A percentile compares a stretch with the other conserved stretches of the same genome.
Evolutionary conservation across 2,888 invertebrate genomes (phyloP).

Genomic region (Lochmaea crataegi): DNA sequence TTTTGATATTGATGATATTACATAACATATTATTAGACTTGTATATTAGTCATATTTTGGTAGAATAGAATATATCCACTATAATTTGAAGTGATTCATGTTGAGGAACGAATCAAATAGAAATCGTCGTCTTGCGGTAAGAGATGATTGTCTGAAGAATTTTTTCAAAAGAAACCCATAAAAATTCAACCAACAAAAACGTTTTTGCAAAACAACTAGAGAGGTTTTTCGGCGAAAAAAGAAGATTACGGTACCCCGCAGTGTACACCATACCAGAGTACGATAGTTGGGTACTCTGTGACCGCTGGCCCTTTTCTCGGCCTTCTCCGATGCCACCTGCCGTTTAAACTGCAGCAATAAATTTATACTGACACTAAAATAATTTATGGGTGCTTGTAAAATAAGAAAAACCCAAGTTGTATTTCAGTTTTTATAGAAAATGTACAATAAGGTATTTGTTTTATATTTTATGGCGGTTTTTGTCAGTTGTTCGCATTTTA

Average conservation of each 20-base stretch:
- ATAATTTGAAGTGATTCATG: background rate
- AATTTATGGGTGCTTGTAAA: slow-evolving; percentile 58
- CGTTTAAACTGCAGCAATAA: slow-evolving; percentile 57
- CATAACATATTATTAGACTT: too few species aligned
- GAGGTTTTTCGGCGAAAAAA: slow-evolving; percentile 27
- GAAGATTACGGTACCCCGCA: slow-evolving; percentile 28
- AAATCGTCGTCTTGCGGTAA: background rate
- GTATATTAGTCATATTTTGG: too few species aligned
- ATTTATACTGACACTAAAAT: slow-evolving; percentile 52
- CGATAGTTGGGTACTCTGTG: slow-evolving; percentile 27
- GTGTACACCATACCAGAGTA: slow-evolving; percentile 18
- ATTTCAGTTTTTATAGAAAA: slow-evolving; percentile 30
- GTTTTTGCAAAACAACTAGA: slow-evolving; percentile 2
- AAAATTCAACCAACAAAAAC: slow-evolving; percentile 14
- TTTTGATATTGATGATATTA: too few species aligned
- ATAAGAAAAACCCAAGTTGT: slow-evolving; percentile 50
- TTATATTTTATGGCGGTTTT: slow-evolving; percentile 28
- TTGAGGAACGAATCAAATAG: background rate
- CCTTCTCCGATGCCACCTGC: slow-evolving; percentile 55
- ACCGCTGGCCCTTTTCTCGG: slow-evolving; percentile 40
- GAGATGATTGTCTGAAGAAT: slow-evolving; percentile 2
- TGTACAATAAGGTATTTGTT: slow-evolving; percentile 30
- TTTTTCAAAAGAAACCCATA: slow-evolving; percentile 15
- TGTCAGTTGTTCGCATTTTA: slow-evolving; percentile 22
- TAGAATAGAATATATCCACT: too few species aligned